A percentile compares a stretch with the other conserved stretches of the same genome.
Evolutionary conservation across 2,888 invertebrate species (phyloP).

Genomic region (Meandrusa payeni): DNA sequence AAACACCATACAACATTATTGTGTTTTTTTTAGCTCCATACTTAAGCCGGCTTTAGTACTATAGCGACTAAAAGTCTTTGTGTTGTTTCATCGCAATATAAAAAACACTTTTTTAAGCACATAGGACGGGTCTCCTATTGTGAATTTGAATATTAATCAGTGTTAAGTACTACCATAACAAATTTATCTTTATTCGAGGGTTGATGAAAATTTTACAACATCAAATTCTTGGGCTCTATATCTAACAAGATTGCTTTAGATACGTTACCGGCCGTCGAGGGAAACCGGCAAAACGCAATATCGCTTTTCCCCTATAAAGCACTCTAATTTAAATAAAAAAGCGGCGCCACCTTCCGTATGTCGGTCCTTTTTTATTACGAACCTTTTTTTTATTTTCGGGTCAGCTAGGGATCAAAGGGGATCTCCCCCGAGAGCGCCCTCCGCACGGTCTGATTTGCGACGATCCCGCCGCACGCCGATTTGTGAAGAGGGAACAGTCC

Average conservation of each 20-base stretch:
- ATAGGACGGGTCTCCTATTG: too few species aligned
- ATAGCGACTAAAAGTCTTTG: too few species aligned
- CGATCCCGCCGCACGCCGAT: constrained; percentile 72
- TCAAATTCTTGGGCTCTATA: not conserved
- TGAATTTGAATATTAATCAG: too few species aligned
- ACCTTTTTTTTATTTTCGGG: constrained; percentile 80
- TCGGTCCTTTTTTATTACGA: constrained; percentile 79
- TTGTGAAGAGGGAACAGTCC: constrained; percentile 76
- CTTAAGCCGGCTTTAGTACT: too few species aligned
- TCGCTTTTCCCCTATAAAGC: constrained; percentile 79
- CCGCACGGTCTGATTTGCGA: constrained; percentile 72
- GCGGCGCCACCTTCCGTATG: constrained; percentile 81
- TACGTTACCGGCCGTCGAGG: constrained; percentile 65
- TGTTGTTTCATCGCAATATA: too few species aligned
- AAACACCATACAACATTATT: too few species aligned
- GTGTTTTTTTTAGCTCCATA: too few species aligned
- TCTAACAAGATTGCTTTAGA: constrained; percentile 47
- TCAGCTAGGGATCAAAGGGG: constrained; percentile 80
- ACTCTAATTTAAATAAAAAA: constrained; percentile 82
- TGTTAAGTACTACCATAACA: too few species aligned
- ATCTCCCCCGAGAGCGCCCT: constrained; percentile 64
- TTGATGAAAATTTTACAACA: too few species aligned
- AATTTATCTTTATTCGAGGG: too few species aligned
- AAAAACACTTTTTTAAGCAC: too few species aligned
- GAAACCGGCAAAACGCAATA: constrained; percentile 78